phyloP scores from a whole-genome alignment of 2,113 vertebrate genomes.

The Oncorhynchus masou region DNA sequence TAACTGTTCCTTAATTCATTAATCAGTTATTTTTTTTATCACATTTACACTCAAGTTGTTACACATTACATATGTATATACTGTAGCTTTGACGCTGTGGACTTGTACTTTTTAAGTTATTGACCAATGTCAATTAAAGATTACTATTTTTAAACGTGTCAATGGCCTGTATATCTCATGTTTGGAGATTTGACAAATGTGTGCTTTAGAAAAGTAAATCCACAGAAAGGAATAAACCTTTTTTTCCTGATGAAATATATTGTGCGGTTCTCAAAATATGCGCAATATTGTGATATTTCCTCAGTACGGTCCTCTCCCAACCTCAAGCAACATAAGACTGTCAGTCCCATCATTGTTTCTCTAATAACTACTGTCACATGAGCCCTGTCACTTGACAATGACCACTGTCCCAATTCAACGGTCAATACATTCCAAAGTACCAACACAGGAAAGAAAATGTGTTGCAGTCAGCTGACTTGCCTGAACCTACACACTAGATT shows the following conservation, averaged over 20 bases:
- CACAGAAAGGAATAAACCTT: background rate
- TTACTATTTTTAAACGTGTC: background rate
- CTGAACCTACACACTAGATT: background rate
- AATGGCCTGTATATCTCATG: background rate
- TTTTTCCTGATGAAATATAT: background rate
- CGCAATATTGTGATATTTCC: background rate
- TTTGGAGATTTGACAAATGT: background rate
- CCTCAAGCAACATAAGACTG: background rate
- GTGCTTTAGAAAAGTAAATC: background rate
- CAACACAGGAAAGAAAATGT: background rate
- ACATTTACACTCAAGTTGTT: background rate
- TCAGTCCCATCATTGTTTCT: background rate
- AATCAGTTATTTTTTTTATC: no score
- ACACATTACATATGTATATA: background rate
- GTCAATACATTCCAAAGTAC: background rate
- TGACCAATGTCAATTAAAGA: no score
- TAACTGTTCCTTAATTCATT: no score
- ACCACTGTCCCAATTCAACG: background rate
- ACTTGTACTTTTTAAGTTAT: no score
- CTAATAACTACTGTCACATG: background rate
- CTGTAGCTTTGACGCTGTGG: background rate
- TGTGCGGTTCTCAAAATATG: background rate
- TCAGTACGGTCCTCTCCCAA: background rate
- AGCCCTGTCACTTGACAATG: background rate
- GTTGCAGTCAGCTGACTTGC: background rate